These are phyloP conservation scores for Apus apus DNA, from an alignment of 2,113 vertebrate species.

Conservation along the genomic window DNA sequence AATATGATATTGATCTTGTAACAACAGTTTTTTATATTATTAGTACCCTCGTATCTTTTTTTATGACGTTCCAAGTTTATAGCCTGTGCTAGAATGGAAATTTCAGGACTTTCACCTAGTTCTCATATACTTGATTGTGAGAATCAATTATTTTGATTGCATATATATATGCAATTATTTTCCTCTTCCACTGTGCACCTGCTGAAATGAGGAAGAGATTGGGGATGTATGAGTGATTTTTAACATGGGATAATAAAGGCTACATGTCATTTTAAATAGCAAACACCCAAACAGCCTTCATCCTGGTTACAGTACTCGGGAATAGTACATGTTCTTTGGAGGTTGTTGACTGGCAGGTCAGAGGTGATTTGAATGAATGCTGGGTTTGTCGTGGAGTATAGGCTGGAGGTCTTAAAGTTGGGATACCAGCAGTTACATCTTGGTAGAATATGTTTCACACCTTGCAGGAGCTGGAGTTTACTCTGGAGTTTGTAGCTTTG, in stretches of 20 bases:
- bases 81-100: not conserved
- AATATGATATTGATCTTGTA: not conserved
- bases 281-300: not conserved
- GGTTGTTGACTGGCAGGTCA: not conserved
- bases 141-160: not conserved
- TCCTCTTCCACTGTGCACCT: not conserved
- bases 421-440: rapidly evolving
- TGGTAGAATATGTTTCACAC: not conserved
- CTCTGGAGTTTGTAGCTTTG: not conserved
- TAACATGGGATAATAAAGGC: not conserved
- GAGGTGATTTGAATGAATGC: not conserved
- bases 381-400: not conserved
- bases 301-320: not conserved
- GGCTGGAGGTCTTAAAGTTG: not conserved
- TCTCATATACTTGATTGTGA: not conserved
- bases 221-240: not conserved
- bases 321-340: rapidly evolving
- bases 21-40: not conserved
- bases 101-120: not conserved
- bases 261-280: not conserved
- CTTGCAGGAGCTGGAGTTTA: not conserved
- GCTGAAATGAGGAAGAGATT: not conserved
- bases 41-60: not conserved
- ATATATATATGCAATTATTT: too few species aligned
- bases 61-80: not conserved